Base-by-base conservation (phyloP, 2,113 vertebrate genomes). In the Sakesphorus luctuosus region DNA sequence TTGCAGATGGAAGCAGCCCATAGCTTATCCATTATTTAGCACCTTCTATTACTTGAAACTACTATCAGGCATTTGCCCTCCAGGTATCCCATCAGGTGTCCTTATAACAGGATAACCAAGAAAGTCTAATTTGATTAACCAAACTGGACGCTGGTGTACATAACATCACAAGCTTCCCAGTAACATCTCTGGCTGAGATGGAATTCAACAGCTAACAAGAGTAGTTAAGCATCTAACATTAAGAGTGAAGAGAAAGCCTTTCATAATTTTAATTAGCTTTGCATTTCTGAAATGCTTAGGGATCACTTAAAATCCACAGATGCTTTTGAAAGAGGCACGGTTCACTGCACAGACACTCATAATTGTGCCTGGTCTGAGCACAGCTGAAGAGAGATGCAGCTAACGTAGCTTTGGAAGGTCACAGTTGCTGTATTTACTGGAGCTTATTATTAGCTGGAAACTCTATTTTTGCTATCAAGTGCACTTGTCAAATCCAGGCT, bases 361-460 rank as follows among this genome's bases (percentile, higher is more conserved):
- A 96, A 69, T 62, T 50, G 72, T 65, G 81, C 94, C 69, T 92
- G 69, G 40, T 75, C 65, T 94, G 86, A 89, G 74, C 67, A 35
- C 43, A 92, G 66, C 46, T 73, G 62, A 94, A 63, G 44, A 89
- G 77, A 93, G 58, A 59, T 74, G 55, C 76, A 80, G 75, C 66
- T 90, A 89, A 85, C 1, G 24, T 95, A 90, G 84, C 79, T 87
- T 75, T 95, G 83, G 87, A 96, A 97, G 96, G 95, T 94, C 94
- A 95, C 24, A 80, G 66, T 96, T 88, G 76, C 75, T 46, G 18
- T 87, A 93, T 95, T 96, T 97, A 91, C 88, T 96, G 81, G 87
- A 94, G 80, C 56, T 97, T 96, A 92, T 94, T 96, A 96, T 97
- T 86, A 90, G 91, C 90, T 96, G 62, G 87, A 95, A 93, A 93